Base-by-base conservation (phyloP, 2,113 vertebrate genomes). In the Mormyrus lacerda region DNA sequence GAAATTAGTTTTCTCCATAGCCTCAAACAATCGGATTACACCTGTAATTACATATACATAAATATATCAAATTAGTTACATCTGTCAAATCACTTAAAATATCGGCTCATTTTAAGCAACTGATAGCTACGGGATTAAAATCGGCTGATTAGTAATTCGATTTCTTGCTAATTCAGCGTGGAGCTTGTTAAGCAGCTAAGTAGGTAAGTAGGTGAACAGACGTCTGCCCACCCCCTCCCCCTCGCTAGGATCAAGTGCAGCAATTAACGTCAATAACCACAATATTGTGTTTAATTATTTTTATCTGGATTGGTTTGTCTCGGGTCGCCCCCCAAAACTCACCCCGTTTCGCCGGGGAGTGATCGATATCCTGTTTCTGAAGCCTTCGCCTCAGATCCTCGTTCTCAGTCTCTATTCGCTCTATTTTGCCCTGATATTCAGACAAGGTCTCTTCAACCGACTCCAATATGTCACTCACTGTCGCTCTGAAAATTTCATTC, bases 401-500 rank as follows among this genome's bases (percentile, higher is more conserved):
- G 55, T 96, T 96, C 88, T 96, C 95, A 0, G 90, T 91, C 91
- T 94, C 93, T 15, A 95, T 93, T 90, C 92, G 92, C 31, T 91
- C 93, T 9, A 96, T 93, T 10, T 93, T 92, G 1, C 92, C 93
- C 88, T 94, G 94, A 53, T 95, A 95, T 89, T 95, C 95, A 9
- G 91, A 92, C 90, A 96, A 89, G 10, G 94, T 95, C 90, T 93
- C 90, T 27, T 95, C 95, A 51, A 96, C 95, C 1, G 95, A 95
- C 48, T 94, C 93, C 91, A 96, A 91, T 61, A 96, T 95, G 91
- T 96, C 94, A 85, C 90, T 93, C 51, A 96, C 95, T 1, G 95
- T 95, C 69, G 94, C 95, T 69, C 91, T 94, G 24, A 96, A 96
- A 84, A 96, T 95, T 90, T 94, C 92, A 83, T 95, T 95, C 4